Conservation (phyloP, 2,888 invertebrate species). For the Hermaeophaga mercurialis region DNA sequence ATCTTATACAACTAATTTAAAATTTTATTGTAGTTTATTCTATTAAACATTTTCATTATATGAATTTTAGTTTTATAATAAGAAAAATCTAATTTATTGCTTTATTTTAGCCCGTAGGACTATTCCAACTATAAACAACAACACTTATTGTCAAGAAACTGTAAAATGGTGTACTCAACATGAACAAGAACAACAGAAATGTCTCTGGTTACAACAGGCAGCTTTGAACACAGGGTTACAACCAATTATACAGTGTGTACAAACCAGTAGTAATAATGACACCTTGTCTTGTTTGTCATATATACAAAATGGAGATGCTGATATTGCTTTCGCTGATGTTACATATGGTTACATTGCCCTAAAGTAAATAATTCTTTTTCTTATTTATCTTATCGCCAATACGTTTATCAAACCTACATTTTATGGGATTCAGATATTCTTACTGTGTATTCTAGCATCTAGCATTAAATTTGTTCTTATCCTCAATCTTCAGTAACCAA, state of each 20-base stretch:
- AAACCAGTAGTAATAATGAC: slow-evolving; percentile 56
- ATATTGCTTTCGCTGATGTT: slow-evolving; percentile 66
- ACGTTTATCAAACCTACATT: too few relatives aligned
- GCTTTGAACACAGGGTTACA: slow-evolving; percentile 64
- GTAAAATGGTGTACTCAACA: slow-evolving; percentile 68
- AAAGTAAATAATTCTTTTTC: too few relatives aligned
- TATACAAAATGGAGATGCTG: slow-evolving; percentile 60
- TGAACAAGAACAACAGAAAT: slow-evolving; percentile 63
- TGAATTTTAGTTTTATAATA: too few relatives aligned
- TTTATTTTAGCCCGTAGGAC: slow-evolving; percentile 31
- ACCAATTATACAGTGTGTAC: slow-evolving; percentile 63
- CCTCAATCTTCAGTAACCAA: too few relatives aligned
- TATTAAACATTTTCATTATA: too few relatives aligned
- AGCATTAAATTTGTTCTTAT: too few relatives aligned
- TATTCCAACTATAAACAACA: slow-evolving; percentile 37
- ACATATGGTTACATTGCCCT: slow-evolving; percentile 69
- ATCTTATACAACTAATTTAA: too few relatives aligned
- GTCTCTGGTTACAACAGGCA: slow-evolving; percentile 64
- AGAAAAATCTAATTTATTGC: neutral
- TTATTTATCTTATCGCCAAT: too few relatives aligned
- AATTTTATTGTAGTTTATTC: too few relatives aligned
- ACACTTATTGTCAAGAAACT: slow-evolving; percentile 43
- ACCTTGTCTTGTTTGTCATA: slow-evolving; percentile 61
- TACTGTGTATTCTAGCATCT: too few relatives aligned
- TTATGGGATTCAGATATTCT: too few relatives aligned